Conservation (phyloP, 2,113 vertebrate genomes). For the Pandion haliaetus region DNA sequence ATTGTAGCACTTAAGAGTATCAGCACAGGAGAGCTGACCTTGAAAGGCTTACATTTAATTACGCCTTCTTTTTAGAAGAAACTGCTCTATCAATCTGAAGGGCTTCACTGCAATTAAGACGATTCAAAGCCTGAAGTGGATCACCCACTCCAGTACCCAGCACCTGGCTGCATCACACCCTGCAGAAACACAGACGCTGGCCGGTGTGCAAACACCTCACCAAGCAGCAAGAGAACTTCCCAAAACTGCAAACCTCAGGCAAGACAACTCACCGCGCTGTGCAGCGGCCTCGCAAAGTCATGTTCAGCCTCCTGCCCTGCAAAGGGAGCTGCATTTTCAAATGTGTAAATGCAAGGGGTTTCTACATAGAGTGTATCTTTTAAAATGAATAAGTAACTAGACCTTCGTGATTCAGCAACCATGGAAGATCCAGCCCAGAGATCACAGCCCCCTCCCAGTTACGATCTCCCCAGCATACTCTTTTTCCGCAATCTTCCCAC, state of each 20-base stretch:
- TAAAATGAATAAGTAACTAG: not conserved
- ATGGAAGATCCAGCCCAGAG: not conserved
- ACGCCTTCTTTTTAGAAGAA: not conserved
- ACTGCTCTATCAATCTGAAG: not conserved
- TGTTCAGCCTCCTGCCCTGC: not conserved
- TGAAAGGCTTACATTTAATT: not conserved
- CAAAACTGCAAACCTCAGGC: not conserved
- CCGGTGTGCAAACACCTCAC: not conserved
- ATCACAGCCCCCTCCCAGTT: not conserved
- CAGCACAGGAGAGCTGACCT: not conserved
- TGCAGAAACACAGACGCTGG: not conserved
- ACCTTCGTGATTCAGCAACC: not conserved
- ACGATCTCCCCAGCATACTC: not conserved
- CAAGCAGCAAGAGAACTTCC: not conserved
- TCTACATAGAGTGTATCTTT: not conserved
- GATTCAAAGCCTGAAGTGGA: not conserved
- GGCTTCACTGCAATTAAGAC: not conserved
- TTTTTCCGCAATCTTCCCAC: not conserved
- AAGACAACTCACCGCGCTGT: not conserved
- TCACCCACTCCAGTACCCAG: not conserved
- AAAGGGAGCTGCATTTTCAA: not conserved
- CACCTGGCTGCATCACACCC: not conserved
- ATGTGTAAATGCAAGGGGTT: not conserved
- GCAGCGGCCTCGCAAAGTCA: accelerated
- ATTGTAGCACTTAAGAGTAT: not conserved